Conservation (phyloP, 2,797 vertebrate genomes). For the Xenopus petersii region DNA sequence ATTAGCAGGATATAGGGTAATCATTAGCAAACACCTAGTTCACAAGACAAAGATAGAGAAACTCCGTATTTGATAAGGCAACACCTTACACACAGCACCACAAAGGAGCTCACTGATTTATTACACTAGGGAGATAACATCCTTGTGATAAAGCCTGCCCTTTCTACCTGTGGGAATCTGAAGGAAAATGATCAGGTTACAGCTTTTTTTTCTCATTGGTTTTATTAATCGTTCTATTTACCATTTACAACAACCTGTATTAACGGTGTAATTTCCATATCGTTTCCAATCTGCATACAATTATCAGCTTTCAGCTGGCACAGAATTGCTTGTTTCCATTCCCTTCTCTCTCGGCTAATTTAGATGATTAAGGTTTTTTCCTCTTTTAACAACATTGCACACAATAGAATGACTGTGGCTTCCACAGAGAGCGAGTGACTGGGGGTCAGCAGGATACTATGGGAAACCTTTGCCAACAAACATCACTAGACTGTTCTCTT, state of each 20-base stretch:
- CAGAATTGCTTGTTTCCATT: neutral
- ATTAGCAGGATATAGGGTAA: neutral
- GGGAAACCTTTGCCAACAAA: neutral
- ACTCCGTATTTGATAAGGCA: neutral
- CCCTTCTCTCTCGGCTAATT: neutral
- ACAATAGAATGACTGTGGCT: neutral
- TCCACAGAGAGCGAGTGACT: neutral
- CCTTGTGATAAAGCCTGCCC: neutral
- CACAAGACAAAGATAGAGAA: neutral
- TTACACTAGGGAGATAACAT: neutral
- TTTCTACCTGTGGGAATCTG: neutral
- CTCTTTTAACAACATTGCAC: neutral
- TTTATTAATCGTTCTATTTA: neutral
- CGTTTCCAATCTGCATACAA: too few relatives aligned
- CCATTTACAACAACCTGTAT: neutral
- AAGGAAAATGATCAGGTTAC: neutral
- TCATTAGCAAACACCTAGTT: neutral
- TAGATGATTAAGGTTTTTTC: neutral
- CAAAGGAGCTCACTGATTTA: neutral
- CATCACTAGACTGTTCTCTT: slow-evolving; percentile 1
- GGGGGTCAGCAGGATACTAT: neutral
- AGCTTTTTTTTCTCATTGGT: neutral
- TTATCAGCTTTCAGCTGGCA: neutral
- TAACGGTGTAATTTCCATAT: neutral
- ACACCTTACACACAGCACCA: neutral